Percentiles rank a stretch among this genome's conserved stretches.
Conservation (phyloP, 2,113 vertebrate species). For the Hiodon alosoides region DNA sequence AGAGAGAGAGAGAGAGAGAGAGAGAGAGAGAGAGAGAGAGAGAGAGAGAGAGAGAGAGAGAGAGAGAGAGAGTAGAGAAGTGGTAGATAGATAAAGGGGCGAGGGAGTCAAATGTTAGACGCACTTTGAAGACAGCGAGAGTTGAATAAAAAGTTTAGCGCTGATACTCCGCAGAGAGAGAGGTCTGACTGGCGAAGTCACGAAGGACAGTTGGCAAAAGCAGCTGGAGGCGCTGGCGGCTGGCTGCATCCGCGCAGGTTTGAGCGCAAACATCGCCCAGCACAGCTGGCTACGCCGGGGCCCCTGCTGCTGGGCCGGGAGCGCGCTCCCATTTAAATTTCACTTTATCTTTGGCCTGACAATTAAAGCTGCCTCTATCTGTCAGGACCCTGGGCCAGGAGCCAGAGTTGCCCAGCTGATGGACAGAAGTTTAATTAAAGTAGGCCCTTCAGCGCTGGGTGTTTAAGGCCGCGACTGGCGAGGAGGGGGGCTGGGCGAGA, state of each 20-base stretch:
- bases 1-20: too few relatives aligned
- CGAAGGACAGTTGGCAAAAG: background rate
- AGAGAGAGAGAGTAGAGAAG: background rate
- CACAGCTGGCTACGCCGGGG: background rate
- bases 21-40: too few relatives aligned
- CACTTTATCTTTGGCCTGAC: conserved; percentile 40
- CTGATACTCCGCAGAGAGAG: background rate
- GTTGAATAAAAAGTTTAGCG: conserved; percentile 8
- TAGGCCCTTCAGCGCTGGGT: conserved; percentile 31
- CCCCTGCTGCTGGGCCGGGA: conserved; percentile 9
- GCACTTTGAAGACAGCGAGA: conserved; percentile 6
- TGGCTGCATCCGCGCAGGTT: background rate
- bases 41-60: background rate
- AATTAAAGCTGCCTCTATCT: conserved; percentile 45
- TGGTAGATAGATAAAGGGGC: conserved; percentile 10
- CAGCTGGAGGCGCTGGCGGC: background rate
- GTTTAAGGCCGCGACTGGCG: conserved; percentile 22
- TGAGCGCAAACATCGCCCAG: background rate
- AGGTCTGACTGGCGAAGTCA: background rate
- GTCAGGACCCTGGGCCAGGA: conserved; percentile 30
- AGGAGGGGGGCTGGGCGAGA: background rate
- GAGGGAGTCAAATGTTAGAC: background rate
- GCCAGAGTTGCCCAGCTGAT: conserved; percentile 34
- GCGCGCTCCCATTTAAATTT: conserved; percentile 37
- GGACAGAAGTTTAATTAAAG: conserved; percentile 52